A percentile compares a stretch with the other conserved stretches of the same genome.
Evolutionary conservation across 2,797 vertebrate genomes (phyloP).

Genomic region (Scarus forsteni): DNA sequence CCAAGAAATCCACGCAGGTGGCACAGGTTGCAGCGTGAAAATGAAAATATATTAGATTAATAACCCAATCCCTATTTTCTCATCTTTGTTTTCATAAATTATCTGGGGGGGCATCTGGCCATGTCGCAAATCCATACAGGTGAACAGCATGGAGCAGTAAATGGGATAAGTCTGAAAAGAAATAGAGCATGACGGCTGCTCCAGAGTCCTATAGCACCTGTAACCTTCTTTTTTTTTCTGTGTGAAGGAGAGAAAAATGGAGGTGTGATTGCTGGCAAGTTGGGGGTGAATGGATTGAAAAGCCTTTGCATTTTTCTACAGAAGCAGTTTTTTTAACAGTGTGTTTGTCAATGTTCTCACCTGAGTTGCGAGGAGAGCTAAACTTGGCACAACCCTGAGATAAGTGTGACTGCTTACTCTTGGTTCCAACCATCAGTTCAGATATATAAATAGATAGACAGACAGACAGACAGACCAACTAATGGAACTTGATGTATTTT

Average conservation of each 20-base stretch:
- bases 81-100: conserved; percentile 11
- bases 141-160: conserved; percentile 20
- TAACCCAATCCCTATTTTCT: conserved; percentile 7
- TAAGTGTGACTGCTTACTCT: conserved; percentile 43
- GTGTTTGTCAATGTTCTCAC: conserved; percentile 54
- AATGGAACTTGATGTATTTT: too few species aligned
- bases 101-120: conserved; percentile 16
- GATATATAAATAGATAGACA: background rate
- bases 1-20: conserved; percentile 1
- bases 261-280: conserved; percentile 12
- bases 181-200: conserved; percentile 37
- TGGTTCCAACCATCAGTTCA: too few species aligned
- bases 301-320: conserved; percentile 47
- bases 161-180: conserved; percentile 29
- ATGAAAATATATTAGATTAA: conserved; percentile 28
- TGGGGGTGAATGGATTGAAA: conserved; percentile 44
- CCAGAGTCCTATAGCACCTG: background rate
- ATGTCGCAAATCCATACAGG: conserved; percentile 27
- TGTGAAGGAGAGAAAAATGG: background rate
- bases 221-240: conserved; percentile 32
- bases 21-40: background rate
- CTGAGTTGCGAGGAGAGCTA: conserved; percentile 76
- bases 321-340: conserved; percentile 27
- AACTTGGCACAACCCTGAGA: conserved; percentile 68
- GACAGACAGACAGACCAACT: conserved; percentile 12